Evolutionary conservation across 2,113 vertebrate species (phyloP).

Genomic region (Pleuronectes platessa): DNA sequence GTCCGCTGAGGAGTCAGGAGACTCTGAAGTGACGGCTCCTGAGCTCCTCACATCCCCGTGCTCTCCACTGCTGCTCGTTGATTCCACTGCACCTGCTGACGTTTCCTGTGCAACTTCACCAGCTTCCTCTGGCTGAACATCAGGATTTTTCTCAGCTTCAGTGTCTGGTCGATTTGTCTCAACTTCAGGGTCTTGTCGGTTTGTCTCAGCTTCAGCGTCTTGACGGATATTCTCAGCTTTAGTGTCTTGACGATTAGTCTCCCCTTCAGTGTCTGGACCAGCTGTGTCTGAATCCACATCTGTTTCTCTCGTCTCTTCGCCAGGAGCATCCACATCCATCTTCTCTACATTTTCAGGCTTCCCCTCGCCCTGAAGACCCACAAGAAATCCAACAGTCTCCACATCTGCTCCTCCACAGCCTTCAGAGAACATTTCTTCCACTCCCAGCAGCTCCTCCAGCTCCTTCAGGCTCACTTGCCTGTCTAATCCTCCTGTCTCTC

Average conservation of each 20-base stretch:
- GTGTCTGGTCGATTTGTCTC: neutral
- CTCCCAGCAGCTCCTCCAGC: conserved; percentile 74
- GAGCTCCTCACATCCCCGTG: conserved; percentile 2
- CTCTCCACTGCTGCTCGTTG: neutral
- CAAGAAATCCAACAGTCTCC: conserved; percentile 19
- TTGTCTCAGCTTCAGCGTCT: neutral
- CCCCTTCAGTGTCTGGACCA: neutral
- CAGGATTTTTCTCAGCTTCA: neutral
- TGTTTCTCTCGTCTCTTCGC: neutral
- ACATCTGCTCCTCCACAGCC: conserved; percentile 63
- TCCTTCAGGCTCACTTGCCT: conserved; percentile 71
- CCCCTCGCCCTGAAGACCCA: conserved; percentile 19
- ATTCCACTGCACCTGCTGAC: conserved; percentile 15
- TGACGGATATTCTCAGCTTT: neutral
- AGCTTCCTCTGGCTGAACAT: conserved; percentile 7
- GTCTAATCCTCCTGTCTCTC: conserved; percentile 42
- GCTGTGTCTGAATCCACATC: conserved; percentile 17
- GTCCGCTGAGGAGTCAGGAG: conserved; percentile 14
- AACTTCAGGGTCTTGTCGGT: conserved; percentile 1
- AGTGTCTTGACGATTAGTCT: neutral
- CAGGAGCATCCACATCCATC: conserved; percentile 16
- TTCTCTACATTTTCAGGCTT: conserved; percentile 10
- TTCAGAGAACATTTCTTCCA: conserved; percentile 73
- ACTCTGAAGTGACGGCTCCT: neutral
- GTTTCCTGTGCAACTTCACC: conserved; percentile 11